Conservation (phyloP, 2,888 invertebrate genomes). For the Andrena marginata region DNA sequence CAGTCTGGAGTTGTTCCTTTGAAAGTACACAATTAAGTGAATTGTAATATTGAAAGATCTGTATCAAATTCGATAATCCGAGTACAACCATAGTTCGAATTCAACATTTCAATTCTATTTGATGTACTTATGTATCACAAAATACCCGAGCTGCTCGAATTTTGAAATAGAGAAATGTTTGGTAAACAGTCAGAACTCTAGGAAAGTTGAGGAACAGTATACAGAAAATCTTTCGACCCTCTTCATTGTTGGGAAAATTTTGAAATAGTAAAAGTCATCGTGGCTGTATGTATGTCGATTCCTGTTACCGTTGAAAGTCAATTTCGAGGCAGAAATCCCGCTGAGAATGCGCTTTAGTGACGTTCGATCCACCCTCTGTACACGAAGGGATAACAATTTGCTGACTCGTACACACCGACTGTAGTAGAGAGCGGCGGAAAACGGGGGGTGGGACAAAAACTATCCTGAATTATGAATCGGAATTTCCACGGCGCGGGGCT, state of each 20-base stretch:
- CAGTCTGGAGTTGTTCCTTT: too few relatives aligned
- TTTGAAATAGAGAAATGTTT: too few relatives aligned
- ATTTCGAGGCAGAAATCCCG: constrained; percentile 39
- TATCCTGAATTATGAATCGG: constrained; percentile 81
- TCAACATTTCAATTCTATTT: too few relatives aligned
- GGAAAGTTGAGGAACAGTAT: not conserved
- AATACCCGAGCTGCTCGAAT: too few relatives aligned
- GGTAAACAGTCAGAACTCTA: too few relatives aligned
- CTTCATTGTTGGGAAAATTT: not conserved
- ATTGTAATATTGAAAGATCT: too few relatives aligned
- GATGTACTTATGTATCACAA: too few relatives aligned
- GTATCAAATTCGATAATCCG: too few relatives aligned
- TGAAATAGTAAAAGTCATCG: not conserved
- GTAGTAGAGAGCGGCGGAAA: constrained; percentile 28
- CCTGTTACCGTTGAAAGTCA: constrained; percentile 2
- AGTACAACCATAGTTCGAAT: too few relatives aligned
- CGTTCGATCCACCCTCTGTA: constrained; percentile 71
- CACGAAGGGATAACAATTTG: constrained; percentile 78
- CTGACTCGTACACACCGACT: constrained; percentile 64
- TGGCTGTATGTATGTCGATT: not conserved
- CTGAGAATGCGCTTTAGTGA: constrained; percentile 17
- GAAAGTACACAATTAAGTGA: too few relatives aligned
- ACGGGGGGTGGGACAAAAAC: constrained; percentile 55
- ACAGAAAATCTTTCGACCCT: not conserved
- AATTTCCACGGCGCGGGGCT: constrained; percentile 77